phyloP scores from a whole-genome alignment of 2,888 invertebrate species.

The Macrosiphum euphorbiae region DNA sequence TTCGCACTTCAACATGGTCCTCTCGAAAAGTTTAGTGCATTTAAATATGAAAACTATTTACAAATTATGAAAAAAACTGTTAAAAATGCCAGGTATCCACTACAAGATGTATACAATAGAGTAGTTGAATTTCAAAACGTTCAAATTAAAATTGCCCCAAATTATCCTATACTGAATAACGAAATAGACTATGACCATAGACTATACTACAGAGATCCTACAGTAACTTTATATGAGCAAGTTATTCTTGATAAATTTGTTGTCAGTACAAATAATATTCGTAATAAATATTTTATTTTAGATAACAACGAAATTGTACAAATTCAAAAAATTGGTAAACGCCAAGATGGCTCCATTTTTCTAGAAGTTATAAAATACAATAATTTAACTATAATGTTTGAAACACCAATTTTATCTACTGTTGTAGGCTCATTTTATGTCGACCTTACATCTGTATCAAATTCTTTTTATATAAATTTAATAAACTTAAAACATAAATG shows the following conservation, averaged over 20 bases:
- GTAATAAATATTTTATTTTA: not conserved
- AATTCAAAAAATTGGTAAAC: not conserved
- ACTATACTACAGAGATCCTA: not conserved
- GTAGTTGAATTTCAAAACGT: not conserved
- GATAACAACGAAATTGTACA: not conserved
- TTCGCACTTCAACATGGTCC: not conserved
- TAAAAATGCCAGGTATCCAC: not conserved
- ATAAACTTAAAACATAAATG: not conserved
- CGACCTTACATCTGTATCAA: not conserved
- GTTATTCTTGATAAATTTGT: not conserved
- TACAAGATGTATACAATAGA: not conserved
- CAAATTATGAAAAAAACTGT: not conserved
- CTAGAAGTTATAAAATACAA: not conserved
- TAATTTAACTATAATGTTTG: not conserved
- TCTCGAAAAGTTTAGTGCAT: not conserved
- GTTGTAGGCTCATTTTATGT: not conserved
- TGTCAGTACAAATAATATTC: not conserved
- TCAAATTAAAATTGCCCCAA: not conserved
- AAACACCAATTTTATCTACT: not conserved
- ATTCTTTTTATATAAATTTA: not conserved
- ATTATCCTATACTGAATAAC: not conserved
- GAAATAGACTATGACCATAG: constrained; percentile 2
- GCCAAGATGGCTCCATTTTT: not conserved
- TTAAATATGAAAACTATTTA: constrained; percentile 17
- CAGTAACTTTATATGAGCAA: not conserved